These are phyloP conservation scores for Eristalis intricaria DNA, from an alignment of 2,888 invertebrate species.

Conservation along the genomic window DNA sequence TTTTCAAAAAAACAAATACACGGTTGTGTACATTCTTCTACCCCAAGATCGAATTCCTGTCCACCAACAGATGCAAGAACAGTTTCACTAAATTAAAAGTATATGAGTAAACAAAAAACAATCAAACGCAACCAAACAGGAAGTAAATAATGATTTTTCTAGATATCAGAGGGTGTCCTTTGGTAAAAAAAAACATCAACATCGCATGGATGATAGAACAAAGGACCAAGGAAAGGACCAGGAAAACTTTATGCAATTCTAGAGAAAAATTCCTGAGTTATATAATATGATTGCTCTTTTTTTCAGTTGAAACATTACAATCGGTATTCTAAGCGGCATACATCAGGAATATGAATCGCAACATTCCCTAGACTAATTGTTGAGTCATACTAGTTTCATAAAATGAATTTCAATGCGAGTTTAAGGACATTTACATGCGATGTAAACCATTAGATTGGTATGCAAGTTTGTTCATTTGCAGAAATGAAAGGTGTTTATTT, in stretches of 20 bases:
- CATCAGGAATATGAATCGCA: background rate
- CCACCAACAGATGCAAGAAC: constrained; percentile 66
- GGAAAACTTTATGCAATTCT: background rate
- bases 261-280: background rate
- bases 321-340: background rate
- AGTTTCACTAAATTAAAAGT: constrained; percentile 69
- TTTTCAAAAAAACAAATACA: constrained; percentile 30
- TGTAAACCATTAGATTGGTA: no score
- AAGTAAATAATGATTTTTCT: constrained; percentile 61
- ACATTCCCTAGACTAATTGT: background rate
- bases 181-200: constrained; percentile 16
- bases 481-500: no score
- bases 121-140: constrained; percentile 56
- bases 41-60: constrained; percentile 41
- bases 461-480: no score
- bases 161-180: constrained; percentile 51
- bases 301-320: background rate
- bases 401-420: background rate
- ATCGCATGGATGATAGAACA: constrained; percentile 1
- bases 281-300: background rate
- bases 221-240: no score
- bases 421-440: no score
- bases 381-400: background rate
- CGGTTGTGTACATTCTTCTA: constrained; percentile 42
- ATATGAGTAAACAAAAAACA: constrained; percentile 61